A percentile compares a stretch with the other conserved stretches of the same genome.
These are phyloP conservation scores for Drosophila leontia DNA, from an alignment of 1,140 invertebrate species.

Conservation along the genomic window DNA sequence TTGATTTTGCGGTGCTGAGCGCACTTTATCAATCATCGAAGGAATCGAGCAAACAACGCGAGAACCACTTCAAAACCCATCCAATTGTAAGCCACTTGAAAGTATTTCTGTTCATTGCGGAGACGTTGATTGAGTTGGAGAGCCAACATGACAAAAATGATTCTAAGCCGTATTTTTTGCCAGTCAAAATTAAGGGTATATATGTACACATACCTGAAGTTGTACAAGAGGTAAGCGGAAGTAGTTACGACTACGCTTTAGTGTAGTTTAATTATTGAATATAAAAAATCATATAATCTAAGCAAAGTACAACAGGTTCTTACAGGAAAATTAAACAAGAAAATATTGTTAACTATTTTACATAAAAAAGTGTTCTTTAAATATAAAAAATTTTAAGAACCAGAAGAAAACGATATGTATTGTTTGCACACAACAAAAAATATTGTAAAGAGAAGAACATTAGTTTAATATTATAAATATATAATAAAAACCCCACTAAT, in stretches of 20 bases:
- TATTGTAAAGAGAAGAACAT: too few species aligned
- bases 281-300: background rate
- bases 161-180: constrained; percentile 41
- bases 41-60: constrained; percentile 30
- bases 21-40: constrained; percentile 64
- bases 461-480: background rate
- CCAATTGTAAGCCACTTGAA: constrained; percentile 73
- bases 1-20: constrained; percentile 24
- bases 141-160: constrained; percentile 23
- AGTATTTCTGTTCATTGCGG: constrained; percentile 47
- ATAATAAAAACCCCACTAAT: background rate
- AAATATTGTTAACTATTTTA: background rate
- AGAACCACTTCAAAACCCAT: constrained; percentile 67
- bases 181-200: constrained; percentile 33
- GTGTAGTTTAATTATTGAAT: background rate
- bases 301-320: too few species aligned
- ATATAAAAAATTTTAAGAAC: background rate
- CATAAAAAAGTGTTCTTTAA: background rate
- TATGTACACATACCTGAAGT: background rate
- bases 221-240: background rate
- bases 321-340: too few species aligned
- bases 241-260: background rate
- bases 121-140: constrained; percentile 68
- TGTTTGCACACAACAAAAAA: background rate
- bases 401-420: background rate